Percentiles rank a stretch among this genome's conserved stretches.
Conservation (phyloP, 2,797 vertebrate species). For the Cyprinella venusta region DNA sequence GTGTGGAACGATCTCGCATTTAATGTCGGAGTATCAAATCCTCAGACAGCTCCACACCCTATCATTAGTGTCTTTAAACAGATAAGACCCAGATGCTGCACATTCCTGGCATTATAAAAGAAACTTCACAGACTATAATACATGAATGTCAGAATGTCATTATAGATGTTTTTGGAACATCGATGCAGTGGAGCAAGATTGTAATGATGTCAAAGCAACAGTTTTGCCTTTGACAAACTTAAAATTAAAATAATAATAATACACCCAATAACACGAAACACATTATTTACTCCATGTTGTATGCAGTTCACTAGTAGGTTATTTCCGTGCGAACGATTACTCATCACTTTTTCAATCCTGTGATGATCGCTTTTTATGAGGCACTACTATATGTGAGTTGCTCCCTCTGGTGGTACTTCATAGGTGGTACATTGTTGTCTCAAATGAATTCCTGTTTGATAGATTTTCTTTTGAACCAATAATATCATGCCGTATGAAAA, state of each 20-base stretch:
- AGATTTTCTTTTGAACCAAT: neutral
- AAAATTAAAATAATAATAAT: constrained; percentile 1
- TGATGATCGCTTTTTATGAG: neutral
- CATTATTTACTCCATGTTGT: neutral
- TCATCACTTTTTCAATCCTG: neutral
- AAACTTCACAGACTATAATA: neutral
- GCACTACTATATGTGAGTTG: neutral
- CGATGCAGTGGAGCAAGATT: neutral
- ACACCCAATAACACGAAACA: neutral
- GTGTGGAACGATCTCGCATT: constrained; percentile 7
- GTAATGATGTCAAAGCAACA: constrained; percentile 16
- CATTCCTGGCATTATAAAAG: constrained; percentile 20
- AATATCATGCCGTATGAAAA: neutral
- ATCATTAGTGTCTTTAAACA: constrained; percentile 23
- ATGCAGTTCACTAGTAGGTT: neutral
- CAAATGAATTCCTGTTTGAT: neutral
- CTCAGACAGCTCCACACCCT: constrained; percentile 6
- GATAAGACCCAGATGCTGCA: constrained; percentile 32
- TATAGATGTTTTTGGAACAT: constrained; percentile 4
- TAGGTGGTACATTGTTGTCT: neutral
- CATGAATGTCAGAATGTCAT: neutral
- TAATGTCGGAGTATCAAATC: constrained; percentile 23
- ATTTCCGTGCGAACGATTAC: neutral
- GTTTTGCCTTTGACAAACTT: constrained; percentile 13
- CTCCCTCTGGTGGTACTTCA: neutral